phyloP scores from a whole-genome alignment of 2,113 vertebrate species.

The Poeciliopsis retropinna region DNA sequence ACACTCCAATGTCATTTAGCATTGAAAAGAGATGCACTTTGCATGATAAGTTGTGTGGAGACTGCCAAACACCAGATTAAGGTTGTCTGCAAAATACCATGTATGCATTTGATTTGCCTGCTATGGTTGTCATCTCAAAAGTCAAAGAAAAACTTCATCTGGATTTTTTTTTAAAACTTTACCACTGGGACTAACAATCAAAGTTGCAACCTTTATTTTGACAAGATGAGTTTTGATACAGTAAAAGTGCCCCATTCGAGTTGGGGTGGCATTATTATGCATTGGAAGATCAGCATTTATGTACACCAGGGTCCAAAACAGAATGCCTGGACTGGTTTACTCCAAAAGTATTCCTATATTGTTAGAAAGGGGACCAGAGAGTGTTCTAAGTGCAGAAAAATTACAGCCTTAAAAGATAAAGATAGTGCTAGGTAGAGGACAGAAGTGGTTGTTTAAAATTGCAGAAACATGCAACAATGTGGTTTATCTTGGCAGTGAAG shows the following conservation, averaged over 20 bases:
- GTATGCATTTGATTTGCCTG: background rate
- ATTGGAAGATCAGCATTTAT: background rate
- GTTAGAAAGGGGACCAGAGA: too few species aligned
- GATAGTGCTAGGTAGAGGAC: too few species aligned
- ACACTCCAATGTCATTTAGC: constrained; percentile 8
- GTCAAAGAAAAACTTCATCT: background rate
- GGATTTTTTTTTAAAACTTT: background rate
- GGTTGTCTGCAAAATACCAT: background rate
- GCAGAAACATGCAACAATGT: too few species aligned
- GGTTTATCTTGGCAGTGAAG: too few species aligned
- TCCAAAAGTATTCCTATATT: too few species aligned
- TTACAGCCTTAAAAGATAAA: too few species aligned
- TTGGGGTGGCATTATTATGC: background rate
- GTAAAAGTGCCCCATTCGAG: background rate
- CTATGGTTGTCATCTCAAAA: background rate
- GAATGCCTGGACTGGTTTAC: too few species aligned
- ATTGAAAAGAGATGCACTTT: background rate
- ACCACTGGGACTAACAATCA: background rate
- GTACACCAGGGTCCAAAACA: background rate
- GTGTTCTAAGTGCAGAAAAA: too few species aligned
- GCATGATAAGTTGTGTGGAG: background rate
- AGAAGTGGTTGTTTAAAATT: too few species aligned
- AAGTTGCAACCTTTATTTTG: background rate
- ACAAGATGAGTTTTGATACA: background rate
- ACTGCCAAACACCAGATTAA: background rate